Conservation (phyloP, 2,888 invertebrate species). For the Masnerella sp. region DNA sequence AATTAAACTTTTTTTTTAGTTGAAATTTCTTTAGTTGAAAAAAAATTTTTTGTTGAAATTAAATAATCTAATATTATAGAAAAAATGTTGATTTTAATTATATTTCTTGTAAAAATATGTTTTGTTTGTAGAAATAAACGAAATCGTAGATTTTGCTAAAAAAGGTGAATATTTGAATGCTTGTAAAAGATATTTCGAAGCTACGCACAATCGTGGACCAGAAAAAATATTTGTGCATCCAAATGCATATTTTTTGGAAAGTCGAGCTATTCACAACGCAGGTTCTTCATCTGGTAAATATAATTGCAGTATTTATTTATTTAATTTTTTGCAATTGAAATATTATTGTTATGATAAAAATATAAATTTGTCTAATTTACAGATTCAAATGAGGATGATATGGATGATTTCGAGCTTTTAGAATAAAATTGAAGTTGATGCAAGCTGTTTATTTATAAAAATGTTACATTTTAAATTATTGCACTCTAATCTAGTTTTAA, state of each 20-base stretch:
- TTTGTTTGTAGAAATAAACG: conserved; percentile 81
- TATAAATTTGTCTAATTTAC: not conserved
- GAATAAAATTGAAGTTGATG: too few relatives aligned
- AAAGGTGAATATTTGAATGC: conserved; percentile 92
- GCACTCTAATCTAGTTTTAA: too few relatives aligned
- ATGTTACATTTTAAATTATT: too few relatives aligned
- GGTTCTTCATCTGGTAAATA: conserved; percentile 51
- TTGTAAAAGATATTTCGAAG: conserved; percentile 92
- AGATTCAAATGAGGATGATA: too few relatives aligned
- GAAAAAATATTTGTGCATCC: conserved; percentile 90
- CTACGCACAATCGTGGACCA: conserved; percentile 82
- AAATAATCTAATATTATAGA: too few relatives aligned
- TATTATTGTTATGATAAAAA: too few relatives aligned
- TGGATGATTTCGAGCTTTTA: too few relatives aligned
- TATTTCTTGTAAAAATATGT: too few relatives aligned
- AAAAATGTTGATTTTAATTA: too few relatives aligned
- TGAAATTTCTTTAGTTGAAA: conserved; percentile 1
- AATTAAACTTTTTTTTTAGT: not conserved
- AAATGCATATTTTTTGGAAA: conserved; percentile 90
- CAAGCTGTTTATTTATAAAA: too few relatives aligned
- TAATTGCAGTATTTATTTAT: too few relatives aligned
- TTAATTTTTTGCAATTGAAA: too few relatives aligned
- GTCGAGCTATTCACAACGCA: conserved; percentile 67
- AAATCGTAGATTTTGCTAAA: conserved; percentile 85
- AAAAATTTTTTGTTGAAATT: not conserved